Conservation (phyloP, 2,888 invertebrate species). For the Cephalotes varians region DNA sequence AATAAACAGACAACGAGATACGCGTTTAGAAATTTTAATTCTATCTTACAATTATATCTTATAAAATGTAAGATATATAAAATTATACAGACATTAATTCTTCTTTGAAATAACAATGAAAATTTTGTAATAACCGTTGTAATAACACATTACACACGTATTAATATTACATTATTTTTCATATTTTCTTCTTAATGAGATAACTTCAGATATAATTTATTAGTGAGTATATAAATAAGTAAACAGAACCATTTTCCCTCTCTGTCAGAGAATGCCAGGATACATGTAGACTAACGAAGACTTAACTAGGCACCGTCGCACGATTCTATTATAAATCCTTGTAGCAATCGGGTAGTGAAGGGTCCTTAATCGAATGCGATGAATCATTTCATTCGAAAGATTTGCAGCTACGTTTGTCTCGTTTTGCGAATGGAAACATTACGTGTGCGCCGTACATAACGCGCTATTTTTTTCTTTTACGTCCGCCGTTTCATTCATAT, state of each 20-base stretch:
- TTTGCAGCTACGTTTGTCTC: constrained; percentile 9
- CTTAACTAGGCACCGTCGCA: neutral
- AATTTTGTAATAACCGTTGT: too few species aligned
- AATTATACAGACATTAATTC: neutral
- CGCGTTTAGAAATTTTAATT: neutral
- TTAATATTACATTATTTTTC: too few species aligned
- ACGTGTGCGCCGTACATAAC: neutral
- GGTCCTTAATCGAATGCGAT: constrained; percentile 26
- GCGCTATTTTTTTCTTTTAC: neutral
- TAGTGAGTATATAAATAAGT: neutral
- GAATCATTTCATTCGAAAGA: constrained; percentile 19
- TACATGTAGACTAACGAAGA: neutral
- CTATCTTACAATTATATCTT: neutral
- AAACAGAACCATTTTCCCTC: neutral
- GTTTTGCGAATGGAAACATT: neutral
- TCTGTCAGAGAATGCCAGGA: neutral
- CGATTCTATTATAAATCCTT: neutral
- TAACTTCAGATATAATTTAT: neutral
- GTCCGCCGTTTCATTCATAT: neutral
- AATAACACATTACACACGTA: too few species aligned
- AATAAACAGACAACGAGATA: neutral
- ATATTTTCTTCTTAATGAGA: too few species aligned
- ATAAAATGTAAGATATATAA: neutral
- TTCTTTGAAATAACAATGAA: neutral
- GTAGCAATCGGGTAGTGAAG: neutral